phyloP scores from a whole-genome alignment of 2,113 vertebrate genomes.

The Malurus melanocephalus region DNA sequence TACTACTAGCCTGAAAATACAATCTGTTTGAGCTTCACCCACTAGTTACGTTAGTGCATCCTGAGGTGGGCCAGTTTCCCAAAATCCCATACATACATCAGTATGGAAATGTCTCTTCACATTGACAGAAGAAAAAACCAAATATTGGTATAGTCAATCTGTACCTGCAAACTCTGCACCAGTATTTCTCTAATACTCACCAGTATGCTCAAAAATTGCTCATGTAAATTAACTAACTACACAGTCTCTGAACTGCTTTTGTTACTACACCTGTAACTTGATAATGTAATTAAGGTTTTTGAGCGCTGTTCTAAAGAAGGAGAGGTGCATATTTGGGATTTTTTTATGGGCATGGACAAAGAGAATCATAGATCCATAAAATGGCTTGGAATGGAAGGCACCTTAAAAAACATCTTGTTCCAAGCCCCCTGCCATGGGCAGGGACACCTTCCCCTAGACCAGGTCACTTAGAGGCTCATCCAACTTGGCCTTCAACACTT shows the following conservation, averaged over 20 bases:
- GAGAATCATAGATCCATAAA: background rate
- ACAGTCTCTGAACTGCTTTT: background rate
- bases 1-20: background rate
- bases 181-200: background rate
- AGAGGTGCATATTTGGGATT: rapidly evolving
- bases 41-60: background rate
- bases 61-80: background rate
- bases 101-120: background rate
- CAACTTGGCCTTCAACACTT: background rate
- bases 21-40: background rate
- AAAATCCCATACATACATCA: background rate
- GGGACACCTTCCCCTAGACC: background rate
- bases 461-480: background rate
- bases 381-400: background rate
- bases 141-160: background rate
- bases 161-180: background rate
- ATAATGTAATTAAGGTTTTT: background rate
- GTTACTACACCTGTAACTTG: background rate
- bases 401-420: background rate
- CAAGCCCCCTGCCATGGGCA: background rate
- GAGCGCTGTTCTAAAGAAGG: background rate
- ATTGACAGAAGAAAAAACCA: background rate
- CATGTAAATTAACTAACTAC: background rate
- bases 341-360: background rate
- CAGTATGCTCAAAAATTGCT: background rate